phyloP scores from a whole-genome alignment of 2,888 invertebrate genomes.

The Labia minor region DNA sequence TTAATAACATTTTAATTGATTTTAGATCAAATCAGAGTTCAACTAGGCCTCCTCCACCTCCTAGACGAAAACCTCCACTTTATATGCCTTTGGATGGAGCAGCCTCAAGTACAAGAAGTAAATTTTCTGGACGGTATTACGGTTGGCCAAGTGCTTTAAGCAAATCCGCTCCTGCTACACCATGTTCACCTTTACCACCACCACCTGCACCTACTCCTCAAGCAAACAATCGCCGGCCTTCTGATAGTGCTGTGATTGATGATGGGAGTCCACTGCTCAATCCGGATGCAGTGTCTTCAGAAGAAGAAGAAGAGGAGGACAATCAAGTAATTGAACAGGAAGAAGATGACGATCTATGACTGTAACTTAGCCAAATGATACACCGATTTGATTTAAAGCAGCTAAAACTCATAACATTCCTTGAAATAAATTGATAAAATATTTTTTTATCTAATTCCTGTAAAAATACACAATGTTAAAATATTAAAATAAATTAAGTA shows the following conservation, averaged over 20 bases:
- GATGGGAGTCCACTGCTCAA: not conserved
- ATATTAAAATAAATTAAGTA: too few species aligned
- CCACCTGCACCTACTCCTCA: not conserved
- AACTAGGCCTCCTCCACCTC: not conserved
- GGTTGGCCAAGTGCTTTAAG: not conserved
- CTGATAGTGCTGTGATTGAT: not conserved
- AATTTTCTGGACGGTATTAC: not conserved
- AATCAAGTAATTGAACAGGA: not conserved
- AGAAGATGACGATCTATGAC: not conserved
- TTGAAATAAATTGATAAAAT: too few species aligned
- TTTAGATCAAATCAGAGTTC: not conserved
- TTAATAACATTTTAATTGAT: not conserved
- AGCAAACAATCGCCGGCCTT: slow-evolving; percentile 2
- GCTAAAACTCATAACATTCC: not conserved
- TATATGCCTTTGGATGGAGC: slow-evolving; percentile 7
- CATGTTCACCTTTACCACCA: not conserved
- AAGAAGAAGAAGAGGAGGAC: not conserved
- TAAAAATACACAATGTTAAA: too few species aligned
- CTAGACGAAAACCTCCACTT: not conserved
- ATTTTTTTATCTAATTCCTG: too few species aligned
- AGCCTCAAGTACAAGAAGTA: not conserved
- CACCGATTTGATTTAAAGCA: slow-evolving; percentile 1
- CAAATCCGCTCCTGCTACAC: not conserved
- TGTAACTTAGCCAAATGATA: not conserved
- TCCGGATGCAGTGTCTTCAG: not conserved